Evolutionary conservation across 2,113 vertebrate species (phyloP).

Genomic region (Grammatotria lemairii): DNA sequence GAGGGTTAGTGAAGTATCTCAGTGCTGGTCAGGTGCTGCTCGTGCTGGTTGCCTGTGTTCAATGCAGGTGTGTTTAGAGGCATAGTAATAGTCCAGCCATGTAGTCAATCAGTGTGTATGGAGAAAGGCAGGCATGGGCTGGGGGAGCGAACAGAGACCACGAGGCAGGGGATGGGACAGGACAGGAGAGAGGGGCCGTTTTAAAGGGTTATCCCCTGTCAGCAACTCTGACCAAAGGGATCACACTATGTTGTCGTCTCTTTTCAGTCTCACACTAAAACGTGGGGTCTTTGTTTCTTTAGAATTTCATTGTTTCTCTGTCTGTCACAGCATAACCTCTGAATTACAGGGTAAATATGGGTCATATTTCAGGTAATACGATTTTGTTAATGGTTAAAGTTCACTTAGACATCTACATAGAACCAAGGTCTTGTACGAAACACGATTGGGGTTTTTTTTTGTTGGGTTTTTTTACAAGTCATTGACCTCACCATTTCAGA

Average conservation of each 20-base stretch:
- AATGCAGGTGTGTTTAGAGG: constrained; percentile 29
- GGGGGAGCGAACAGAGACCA: not conserved
- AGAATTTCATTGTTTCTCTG: constrained; percentile 42
- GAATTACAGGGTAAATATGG: constrained; percentile 27
- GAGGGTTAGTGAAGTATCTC: not conserved
- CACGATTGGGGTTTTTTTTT: accelerated
- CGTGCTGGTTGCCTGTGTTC: not conserved
- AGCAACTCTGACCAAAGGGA: constrained; percentile 79
- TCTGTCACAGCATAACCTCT: constrained; percentile 32
- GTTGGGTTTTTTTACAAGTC: not conserved
- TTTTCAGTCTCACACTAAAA: constrained; percentile 70
- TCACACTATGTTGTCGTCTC: constrained; percentile 61
- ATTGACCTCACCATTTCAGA: not conserved
- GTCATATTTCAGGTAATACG: constrained; percentile 32
- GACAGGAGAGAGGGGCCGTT: constrained; percentile 48
- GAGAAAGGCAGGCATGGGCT: constrained; percentile 35
- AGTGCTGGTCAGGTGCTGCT: constrained; percentile 8
- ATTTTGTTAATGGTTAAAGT: not conserved
- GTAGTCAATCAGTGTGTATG: not conserved
- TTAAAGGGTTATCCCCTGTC: constrained; percentile 72
- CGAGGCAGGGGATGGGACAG: constrained; percentile 25
- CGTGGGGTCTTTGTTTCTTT: constrained; percentile 59
- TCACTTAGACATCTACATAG: not conserved
- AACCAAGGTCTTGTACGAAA: not conserved
- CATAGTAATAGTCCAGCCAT: constrained; percentile 11